Conservation (phyloP, 1,140 invertebrate species). For the Lucilia cuprina region DNA sequence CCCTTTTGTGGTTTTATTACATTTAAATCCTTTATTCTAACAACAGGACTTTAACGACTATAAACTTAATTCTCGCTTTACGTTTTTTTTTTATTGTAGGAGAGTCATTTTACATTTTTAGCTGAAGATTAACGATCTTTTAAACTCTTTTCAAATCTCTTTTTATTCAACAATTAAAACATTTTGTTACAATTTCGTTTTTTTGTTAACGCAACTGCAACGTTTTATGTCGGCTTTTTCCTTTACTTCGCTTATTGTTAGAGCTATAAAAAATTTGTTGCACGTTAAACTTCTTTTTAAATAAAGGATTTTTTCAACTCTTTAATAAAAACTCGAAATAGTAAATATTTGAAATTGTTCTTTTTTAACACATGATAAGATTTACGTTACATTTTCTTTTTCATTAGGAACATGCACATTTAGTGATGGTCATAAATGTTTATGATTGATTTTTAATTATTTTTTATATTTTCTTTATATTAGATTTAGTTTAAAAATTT, state of each 20-base stretch:
- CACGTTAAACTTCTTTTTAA: background rate
- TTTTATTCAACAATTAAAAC: background rate
- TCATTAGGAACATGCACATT: background rate
- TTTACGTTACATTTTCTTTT: background rate
- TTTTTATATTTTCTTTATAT: background rate
- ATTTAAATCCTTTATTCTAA: background rate
- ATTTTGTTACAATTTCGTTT: background rate
- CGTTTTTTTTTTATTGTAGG: background rate
- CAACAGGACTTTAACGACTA: background rate
- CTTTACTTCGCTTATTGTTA: background rate
- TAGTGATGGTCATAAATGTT: background rate
- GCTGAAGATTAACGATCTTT: constrained; percentile 11
- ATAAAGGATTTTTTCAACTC: background rate
- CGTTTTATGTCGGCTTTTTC: background rate
- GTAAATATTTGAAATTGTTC: background rate
- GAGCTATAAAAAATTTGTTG: background rate
- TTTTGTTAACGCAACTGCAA: background rate
- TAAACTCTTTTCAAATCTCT: background rate
- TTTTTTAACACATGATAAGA: constrained; percentile 5
- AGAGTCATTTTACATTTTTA: constrained; percentile 5
- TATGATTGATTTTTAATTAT: background rate
- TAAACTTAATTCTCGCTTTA: background rate
- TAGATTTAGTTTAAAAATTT: background rate
- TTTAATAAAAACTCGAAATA: background rate
- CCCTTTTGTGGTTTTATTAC: background rate